Conservation (phyloP, 2,113 vertebrate genomes). For the Apaloderma vittatum region DNA sequence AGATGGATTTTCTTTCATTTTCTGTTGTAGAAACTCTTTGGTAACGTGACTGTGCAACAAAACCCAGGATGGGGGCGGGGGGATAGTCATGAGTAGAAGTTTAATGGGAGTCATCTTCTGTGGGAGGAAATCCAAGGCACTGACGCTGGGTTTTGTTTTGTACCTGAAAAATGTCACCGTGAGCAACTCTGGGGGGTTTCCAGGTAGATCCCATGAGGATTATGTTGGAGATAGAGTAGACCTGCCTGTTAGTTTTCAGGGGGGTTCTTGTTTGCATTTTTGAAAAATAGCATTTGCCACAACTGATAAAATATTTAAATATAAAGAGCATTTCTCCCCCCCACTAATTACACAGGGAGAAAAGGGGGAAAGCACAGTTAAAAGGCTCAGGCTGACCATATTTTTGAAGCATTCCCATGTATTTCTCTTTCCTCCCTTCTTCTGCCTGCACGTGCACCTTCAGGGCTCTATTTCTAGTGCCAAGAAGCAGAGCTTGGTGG, state of each 20-base stretch:
- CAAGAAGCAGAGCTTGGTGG: neutral
- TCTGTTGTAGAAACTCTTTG: neutral
- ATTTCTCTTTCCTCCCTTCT: neutral
- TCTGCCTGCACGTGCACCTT: neutral
- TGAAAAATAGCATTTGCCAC: neutral
- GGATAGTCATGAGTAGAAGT: neutral
- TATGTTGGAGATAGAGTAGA: neutral
- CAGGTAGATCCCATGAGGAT: neutral
- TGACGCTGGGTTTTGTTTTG: neutral
- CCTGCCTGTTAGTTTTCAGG: neutral
- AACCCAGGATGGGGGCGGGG: rapidly evolving
- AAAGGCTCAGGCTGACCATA: neutral
- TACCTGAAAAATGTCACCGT: neutral
- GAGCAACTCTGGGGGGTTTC: neutral
- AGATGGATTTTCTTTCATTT: neutral
- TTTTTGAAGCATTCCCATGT: neutral
- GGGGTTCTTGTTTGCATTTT: neutral
- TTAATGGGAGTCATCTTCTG: neutral
- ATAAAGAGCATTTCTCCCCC: neutral
- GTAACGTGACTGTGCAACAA: neutral
- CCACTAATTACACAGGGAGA: neutral
- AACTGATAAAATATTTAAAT: neutral
- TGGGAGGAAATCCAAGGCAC: neutral
- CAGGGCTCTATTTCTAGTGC: neutral
- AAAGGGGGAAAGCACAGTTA: neutral